Base-by-base conservation (phyloP, 1,140 invertebrate species). In the Pseudomyrmex flavicornis region DNA sequence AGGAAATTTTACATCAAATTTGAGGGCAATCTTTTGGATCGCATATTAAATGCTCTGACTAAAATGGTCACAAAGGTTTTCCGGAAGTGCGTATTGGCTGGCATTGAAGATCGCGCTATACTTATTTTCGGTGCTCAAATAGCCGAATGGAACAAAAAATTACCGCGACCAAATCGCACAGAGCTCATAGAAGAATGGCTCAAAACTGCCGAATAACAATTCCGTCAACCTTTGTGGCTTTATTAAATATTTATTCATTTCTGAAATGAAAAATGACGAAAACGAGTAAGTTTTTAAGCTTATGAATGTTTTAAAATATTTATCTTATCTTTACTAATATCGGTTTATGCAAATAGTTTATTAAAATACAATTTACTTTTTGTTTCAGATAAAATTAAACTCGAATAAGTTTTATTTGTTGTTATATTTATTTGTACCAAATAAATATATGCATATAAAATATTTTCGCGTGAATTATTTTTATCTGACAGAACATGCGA, bases 1-100 rank as follows among this genome's bases (percentile, higher is more conserved):
- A 92, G 91, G 3, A 65, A 87, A 7, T 56, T 87, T 1, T 44
- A 58, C 0, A 0, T 92, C 1, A 85, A 70, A 65, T 26, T 92
- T 0, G 48, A 87, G 17, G 90, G 91, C 2, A 82, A 91, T 54
- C 9, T 75, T n/a, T 0, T 62, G 0, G 90, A 92, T 66, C 50
- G 63, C 8, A 1, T 91, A 2, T 10, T 91, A 1, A 92, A 92
- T 44, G 1, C 68, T 2, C 12, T 83, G 2, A 59, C 82, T 3
- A 88, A 84, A 61, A 17, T 13, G 3, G 0, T 90, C 1, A 83
- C 84, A 8, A 12, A 8, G 1, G 0, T 84, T 9, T 83, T 80
- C 26, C 48, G 52, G 20, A 59, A 65, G 0, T 0, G 9, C 0
- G 13, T 92, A 4, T 46, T 85, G 8, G 8, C n/a, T 0, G 46